phyloP scores from a whole-genome alignment of 1,140 invertebrate genomes.

The Oncopodura yosiiana region DNA sequence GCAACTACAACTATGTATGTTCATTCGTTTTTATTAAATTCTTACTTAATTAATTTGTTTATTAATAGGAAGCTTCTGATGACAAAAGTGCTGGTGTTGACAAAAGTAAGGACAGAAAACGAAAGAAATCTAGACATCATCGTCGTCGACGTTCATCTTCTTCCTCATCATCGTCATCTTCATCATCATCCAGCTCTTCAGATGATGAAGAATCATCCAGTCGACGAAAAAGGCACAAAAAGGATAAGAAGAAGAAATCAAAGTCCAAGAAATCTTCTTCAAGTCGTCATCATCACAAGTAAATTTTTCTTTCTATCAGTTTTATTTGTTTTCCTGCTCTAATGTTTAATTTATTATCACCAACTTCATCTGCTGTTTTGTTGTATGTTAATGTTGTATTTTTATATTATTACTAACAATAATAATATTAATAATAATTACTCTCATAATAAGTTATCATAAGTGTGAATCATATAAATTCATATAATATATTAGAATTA shows the following conservation, averaged over 20 bases:
- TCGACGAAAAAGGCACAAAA: conserved; percentile 21
- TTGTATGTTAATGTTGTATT: too few relatives aligned
- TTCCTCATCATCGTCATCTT: conserved; percentile 22
- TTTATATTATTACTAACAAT: too few relatives aligned
- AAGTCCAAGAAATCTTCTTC: conserved; percentile 30
- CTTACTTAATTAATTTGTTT: too few relatives aligned
- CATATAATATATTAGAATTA: too few relatives aligned
- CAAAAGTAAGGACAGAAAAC: conserved; percentile 1
- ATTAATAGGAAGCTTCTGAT: neutral
- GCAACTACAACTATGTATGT: neutral
- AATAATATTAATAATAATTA: too few relatives aligned
- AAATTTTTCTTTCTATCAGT: neutral
- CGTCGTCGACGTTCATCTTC: conserved; percentile 11
- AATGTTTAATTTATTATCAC: too few relatives aligned
- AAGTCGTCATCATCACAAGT: conserved; percentile 7
- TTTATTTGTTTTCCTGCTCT: too few relatives aligned
- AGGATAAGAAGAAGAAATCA: conserved; percentile 30
- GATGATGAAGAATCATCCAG: conserved; percentile 16
- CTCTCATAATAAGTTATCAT: too few relatives aligned
- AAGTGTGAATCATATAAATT: too few relatives aligned
- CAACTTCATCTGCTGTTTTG: too few relatives aligned
- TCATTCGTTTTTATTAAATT: neutral
- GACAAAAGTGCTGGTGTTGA: neutral
- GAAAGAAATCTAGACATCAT: conserved; percentile 6
- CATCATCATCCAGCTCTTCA: conserved; percentile 8